phyloP scores from a whole-genome alignment of 2,113 vertebrate genomes.

The Arothron firmamentum region DNA sequence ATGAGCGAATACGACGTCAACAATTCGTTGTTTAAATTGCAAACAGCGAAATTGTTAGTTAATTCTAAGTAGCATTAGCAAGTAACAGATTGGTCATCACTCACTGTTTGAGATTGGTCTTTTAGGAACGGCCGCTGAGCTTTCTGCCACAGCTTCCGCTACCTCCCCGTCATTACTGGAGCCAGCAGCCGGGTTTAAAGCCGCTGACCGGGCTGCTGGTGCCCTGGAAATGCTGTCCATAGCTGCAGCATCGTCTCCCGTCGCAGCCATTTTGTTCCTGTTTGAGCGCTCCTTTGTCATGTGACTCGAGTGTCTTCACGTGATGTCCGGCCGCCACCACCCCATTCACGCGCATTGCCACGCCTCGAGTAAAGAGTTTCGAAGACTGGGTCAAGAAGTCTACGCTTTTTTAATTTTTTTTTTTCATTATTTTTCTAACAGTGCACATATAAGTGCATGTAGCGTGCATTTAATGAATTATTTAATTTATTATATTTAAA shows the following conservation, averaged over 20 bases:
- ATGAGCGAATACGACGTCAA: no score
- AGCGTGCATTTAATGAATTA: no score
- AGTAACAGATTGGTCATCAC: slow-evolving; percentile 20
- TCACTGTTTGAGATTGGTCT: slow-evolving; percentile 65
- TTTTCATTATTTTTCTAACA: no score
- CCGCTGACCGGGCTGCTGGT: slow-evolving; percentile 35
- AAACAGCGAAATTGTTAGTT: neutral
- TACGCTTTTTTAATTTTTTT: no score
- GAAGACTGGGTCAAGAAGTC: neutral
- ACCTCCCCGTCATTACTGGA: slow-evolving; percentile 14
- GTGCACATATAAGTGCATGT: no score
- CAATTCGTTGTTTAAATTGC: neutral
- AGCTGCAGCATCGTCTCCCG: slow-evolving; percentile 65
- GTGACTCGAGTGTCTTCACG: slow-evolving; percentile 63
- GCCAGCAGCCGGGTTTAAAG: slow-evolving; percentile 17
- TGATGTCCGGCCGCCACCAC: slow-evolving; percentile 50
- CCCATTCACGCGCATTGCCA: slow-evolving; percentile 45
- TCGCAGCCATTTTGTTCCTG: slow-evolving; percentile 73
- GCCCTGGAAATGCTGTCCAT: slow-evolving; percentile 69
- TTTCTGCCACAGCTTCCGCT: slow-evolving; percentile 34
- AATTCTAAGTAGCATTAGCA: slow-evolving; percentile 33
- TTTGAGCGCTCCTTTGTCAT: slow-evolving; percentile 52
- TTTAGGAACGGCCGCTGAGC: slow-evolving; percentile 34
- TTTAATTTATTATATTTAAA: no score
- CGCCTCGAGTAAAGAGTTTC: slow-evolving; percentile 31